These are phyloP conservation scores for Fulmarus glacialis DNA, from an alignment of 2,113 vertebrate genomes.

Conservation along the genomic window DNA sequence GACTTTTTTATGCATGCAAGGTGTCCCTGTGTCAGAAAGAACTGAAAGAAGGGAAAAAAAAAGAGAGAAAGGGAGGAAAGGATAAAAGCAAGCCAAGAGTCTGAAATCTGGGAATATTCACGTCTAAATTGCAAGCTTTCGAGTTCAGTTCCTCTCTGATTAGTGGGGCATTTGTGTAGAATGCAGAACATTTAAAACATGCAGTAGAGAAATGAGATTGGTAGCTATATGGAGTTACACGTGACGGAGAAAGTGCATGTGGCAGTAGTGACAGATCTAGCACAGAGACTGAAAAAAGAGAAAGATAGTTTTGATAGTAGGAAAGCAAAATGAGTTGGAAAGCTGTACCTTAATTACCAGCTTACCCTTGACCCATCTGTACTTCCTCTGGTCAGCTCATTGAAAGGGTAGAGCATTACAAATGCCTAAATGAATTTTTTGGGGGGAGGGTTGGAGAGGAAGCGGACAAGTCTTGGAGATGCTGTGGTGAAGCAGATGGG, in stretches of 20 bases:
- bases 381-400: background rate
- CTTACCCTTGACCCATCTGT: background rate
- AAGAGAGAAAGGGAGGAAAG: background rate
- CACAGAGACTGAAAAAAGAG: background rate
- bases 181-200: background rate
- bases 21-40: background rate
- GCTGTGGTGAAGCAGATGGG: background rate
- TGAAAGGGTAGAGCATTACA: background rate
- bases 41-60: background rate
- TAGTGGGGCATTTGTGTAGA: background rate
- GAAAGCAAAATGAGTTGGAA: background rate
- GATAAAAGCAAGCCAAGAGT: background rate
- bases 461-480: background rate
- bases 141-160: background rate
- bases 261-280: background rate
- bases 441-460: background rate
- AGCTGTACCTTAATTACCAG: background rate
- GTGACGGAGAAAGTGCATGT: background rate
- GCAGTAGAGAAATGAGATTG: background rate
- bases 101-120: background rate
- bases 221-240: background rate
- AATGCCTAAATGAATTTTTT: background rate
- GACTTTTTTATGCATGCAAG: background rate
- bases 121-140: background rate
- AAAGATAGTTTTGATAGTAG: background rate